Evolutionary conservation across 1,140 invertebrate genomes (phyloP).

Genomic region (Lethrus apterus): DNA sequence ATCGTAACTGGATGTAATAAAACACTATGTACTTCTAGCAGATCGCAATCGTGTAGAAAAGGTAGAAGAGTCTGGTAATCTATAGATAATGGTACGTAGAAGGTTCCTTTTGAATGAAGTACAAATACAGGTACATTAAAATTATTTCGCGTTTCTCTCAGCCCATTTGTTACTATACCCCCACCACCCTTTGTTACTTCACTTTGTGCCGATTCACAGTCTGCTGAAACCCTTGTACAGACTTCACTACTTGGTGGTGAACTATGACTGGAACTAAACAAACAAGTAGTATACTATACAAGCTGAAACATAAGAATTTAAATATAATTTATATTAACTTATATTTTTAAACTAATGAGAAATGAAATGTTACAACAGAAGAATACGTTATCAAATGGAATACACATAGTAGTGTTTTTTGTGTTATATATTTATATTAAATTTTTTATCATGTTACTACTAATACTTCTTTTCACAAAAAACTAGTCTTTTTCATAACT

Average conservation of each 20-base stretch:
- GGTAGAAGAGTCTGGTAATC: constrained; percentile 68
- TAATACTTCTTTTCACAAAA: no score
- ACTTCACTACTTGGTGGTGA: constrained; percentile 33
- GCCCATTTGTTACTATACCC: constrained; percentile 21
- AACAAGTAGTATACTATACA: constrained; percentile 4
- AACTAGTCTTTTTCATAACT: no score
- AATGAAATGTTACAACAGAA: no score
- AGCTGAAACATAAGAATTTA: background rate
- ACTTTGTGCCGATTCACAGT: constrained; percentile 21
- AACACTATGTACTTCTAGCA: constrained; percentile 51
- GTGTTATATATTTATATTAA: background rate
- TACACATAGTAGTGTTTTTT: background rate
- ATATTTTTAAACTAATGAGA: background rate
- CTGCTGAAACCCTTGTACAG: constrained; percentile 29
- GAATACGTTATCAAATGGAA: background rate
- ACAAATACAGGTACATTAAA: constrained; percentile 69
- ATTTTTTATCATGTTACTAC: background rate
- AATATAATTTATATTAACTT: background rate
- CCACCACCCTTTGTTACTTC: constrained; percentile 32
- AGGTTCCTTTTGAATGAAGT: constrained; percentile 77
- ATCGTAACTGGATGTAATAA: constrained; percentile 86
- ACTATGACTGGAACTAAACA: constrained; percentile 33
- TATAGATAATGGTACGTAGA: constrained; percentile 85
- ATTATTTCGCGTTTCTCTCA: constrained; percentile 40
- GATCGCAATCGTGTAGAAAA: constrained; percentile 54